A percentile compares a stretch with the other conserved stretches of the same genome.
Conservation (phyloP, 2,888 invertebrate genomes). For the Lamproptera curius region DNA sequence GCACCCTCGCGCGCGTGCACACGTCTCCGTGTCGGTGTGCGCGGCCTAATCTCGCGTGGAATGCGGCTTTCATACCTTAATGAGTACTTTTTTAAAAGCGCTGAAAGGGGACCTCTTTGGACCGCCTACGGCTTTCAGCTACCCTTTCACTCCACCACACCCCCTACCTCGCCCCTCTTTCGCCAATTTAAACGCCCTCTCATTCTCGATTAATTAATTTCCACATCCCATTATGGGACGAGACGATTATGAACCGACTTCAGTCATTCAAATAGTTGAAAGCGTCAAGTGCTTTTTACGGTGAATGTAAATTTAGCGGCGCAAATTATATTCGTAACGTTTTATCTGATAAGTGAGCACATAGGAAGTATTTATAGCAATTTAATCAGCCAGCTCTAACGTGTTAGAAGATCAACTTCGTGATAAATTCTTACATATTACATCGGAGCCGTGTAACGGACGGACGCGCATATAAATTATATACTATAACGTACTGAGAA, state of each 20-base stretch:
- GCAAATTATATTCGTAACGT: neutral
- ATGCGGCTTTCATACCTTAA: conserved; percentile 70
- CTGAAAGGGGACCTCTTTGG: conserved; percentile 66
- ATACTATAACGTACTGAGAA: conserved; percentile 3
- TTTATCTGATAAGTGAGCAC: too few species aligned
- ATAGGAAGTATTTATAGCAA: too few species aligned
- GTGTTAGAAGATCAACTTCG: neutral
- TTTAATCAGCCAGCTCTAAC: too few species aligned
- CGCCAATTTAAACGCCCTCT: conserved; percentile 14
- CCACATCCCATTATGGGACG: neutral
- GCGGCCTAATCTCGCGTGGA: conserved; percentile 72
- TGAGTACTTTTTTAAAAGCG: conserved; percentile 65
- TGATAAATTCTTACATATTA: conserved; percentile 5
- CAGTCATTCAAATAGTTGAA: too few species aligned
- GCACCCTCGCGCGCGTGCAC: conserved; percentile 31
- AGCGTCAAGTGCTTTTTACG: neutral
- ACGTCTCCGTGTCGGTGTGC: conserved; percentile 40
- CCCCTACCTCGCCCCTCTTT: conserved; percentile 16
- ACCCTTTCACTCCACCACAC: conserved; percentile 44
- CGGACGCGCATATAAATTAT: conserved; percentile 27
- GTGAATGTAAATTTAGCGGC: neutral
- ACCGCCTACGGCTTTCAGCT: conserved; percentile 37
- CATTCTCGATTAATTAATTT: conserved; percentile 11
- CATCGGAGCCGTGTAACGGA: conserved; percentile 17
- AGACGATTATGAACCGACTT: neutral